Evolutionary conservation across 2,113 vertebrate species (phyloP).

Genomic region (Pachyramphus minor): DNA sequence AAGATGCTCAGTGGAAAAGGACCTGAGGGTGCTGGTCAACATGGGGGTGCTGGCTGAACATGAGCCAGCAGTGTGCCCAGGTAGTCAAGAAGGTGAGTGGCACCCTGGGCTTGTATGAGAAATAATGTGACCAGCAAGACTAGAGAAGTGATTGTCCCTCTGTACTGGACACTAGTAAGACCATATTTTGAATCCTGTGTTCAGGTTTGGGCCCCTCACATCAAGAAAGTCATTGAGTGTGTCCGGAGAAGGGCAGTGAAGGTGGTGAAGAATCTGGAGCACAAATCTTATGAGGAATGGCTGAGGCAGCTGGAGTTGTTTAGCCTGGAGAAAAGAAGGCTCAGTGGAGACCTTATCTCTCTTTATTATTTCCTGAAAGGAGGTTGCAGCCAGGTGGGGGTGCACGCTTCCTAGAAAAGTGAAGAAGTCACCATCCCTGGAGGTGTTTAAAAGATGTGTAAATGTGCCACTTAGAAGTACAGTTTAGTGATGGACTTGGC

Average conservation of each 20-base stretch:
- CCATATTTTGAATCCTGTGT: background rate
- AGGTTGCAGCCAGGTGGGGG: background rate
- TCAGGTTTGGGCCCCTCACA: background rate
- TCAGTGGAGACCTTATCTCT: background rate
- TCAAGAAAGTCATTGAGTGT: background rate
- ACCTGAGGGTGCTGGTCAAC: background rate
- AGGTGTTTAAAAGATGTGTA: background rate
- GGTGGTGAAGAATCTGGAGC: background rate
- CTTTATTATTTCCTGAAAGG: background rate
- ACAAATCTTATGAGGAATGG: fast-evolving
- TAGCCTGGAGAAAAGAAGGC: background rate
- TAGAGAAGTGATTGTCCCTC: background rate
- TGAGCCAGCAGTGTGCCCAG: background rate
- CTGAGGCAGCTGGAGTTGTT: background rate
- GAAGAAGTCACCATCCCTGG: background rate
- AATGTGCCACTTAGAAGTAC: background rate
- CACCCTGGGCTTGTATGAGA: background rate
- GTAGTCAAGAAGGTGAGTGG: background rate
- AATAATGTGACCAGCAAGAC: background rate
- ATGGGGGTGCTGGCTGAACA: background rate
- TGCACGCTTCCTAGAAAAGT: background rate
- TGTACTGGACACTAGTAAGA: background rate
- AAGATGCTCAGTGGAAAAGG: background rate
- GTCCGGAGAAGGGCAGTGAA: background rate
- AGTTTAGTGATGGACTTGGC: background rate